Conservation (phyloP, 2,113 vertebrate genomes). For the Embiotoca jacksoni region DNA sequence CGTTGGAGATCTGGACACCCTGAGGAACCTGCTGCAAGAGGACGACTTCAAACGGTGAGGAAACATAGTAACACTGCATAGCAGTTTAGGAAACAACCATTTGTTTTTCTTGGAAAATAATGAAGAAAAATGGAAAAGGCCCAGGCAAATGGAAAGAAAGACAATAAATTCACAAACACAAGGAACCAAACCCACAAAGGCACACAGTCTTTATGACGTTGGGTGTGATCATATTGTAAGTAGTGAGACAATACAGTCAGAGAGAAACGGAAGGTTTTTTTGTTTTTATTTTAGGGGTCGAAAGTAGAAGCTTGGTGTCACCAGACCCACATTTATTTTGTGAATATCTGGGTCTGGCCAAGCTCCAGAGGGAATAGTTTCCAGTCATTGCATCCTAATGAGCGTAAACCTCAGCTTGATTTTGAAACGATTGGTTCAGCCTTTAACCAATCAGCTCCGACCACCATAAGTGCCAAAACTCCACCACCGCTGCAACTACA, state of each 20-base stretch:
- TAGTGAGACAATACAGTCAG: neutral
- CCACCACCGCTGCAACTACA: too few species aligned
- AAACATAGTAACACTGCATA: neutral
- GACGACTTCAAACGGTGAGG: constrained; percentile 90
- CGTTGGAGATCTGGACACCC: constrained; percentile 91
- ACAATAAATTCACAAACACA: neutral
- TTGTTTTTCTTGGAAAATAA: neutral
- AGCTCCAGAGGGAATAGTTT: too few species aligned
- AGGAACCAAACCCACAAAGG: neutral
- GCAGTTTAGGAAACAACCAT: neutral
- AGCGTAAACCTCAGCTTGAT: too few species aligned
- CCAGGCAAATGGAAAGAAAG: neutral
- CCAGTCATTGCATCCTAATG: too few species aligned
- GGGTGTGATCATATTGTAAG: neutral
- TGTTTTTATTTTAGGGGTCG: neutral
- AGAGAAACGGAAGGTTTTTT: neutral
- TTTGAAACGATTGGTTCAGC: too few species aligned
- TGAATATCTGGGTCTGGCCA: too few species aligned
- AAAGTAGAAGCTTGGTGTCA: too few species aligned
- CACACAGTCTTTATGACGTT: neutral
- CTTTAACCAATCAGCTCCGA: too few species aligned
- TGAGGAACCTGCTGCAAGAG: constrained; percentile 89
- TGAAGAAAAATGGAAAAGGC: neutral
- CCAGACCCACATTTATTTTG: too few species aligned
- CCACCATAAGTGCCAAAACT: too few species aligned